A percentile compares a stretch with the other conserved stretches of the same genome.
Evolutionary conservation across 2,888 invertebrate genomes (phyloP).

Genomic region (Trichacis sp.): DNA sequence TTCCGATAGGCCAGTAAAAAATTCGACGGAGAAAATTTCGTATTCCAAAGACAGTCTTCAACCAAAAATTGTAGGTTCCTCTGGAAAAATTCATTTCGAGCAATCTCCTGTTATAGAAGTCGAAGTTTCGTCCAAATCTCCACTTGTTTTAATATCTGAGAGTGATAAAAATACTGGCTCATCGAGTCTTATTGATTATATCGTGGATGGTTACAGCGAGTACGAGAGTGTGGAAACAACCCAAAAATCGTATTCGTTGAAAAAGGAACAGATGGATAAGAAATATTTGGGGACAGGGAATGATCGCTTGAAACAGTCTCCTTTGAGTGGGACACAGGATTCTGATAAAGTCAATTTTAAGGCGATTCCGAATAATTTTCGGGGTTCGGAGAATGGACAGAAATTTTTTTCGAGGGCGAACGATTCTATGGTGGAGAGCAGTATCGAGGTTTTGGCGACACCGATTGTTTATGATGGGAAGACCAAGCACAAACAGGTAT

Average conservation of each 20-base stretch:
- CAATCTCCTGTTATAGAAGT: slow-evolving; percentile 79
- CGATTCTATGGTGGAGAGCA: slow-evolving; percentile 22
- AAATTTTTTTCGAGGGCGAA: slow-evolving; percentile 16
- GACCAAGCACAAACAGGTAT: slow-evolving; percentile 26
- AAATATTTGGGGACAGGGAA: neutral
- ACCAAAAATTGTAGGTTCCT: slow-evolving; percentile 75
- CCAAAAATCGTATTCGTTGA: neutral
- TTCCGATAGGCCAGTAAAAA: neutral
- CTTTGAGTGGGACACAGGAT: neutral
- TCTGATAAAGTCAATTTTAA: neutral
- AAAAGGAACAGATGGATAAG: neutral
- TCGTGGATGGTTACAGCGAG: slow-evolving; percentile 35
- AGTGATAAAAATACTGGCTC: too few relatives aligned
- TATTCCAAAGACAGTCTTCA: slow-evolving; percentile 52
- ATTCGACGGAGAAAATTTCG: slow-evolving; percentile 15
- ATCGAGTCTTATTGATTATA: slow-evolving; percentile 46
- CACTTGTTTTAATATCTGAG: too few relatives aligned
- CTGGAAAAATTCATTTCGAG: slow-evolving; percentile 77
- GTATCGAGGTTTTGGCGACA: slow-evolving; percentile 19
- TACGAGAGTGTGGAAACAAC: slow-evolving; percentile 20
- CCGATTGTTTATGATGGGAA: slow-evolving; percentile 14
- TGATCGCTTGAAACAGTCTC: neutral
- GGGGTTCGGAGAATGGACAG: slow-evolving; percentile 25
- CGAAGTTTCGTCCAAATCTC: slow-evolving; percentile 51
- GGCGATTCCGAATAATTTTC: slow-evolving; percentile 20